Base-by-base conservation (phyloP, 2,888 invertebrate species). In the Hemicrepidius hirtus region DNA sequence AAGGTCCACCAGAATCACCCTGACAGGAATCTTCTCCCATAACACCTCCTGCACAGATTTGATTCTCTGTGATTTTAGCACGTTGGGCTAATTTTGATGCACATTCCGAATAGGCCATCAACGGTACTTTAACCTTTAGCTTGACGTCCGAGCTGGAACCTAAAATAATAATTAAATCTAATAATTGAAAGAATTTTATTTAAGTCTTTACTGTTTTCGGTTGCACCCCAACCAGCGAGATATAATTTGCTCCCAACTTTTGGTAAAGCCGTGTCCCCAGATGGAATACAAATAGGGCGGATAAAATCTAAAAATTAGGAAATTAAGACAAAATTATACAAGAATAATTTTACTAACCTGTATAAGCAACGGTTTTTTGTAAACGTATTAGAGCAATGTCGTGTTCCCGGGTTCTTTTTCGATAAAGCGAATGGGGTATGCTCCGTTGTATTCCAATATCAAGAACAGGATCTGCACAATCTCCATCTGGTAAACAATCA, bases 1-100 rank as follows among this genome's bases (percentile, higher is more conserved):
- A 85, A 0, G 95, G 94, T 3, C 94, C 94, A 0, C 95, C 95
- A 9, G 93, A 93, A 78, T 94, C 94, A 0, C 94, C 94, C 53
- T 87, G 88, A 80, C 95, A 95, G 0, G 94, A 91, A 80, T 94
- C 95, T 79, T 91, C 89, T 13, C 73, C 71, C 28, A 60, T 68
- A 71, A 80, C 76, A 5, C 84, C 85, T 24, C 85, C 85, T 37
- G 85, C 85, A 63, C 85, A 85, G 24, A 85, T 68, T 55, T 85
- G 85, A 10, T 66, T 62, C 9, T 69, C 65, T 1, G 65, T 35
- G 13, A 69, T 68, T 4, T 53, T 9, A 1, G 49, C 68, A 0
- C 55, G 13, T 1, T 21, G 0, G 12, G 50, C 40, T 20, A 73
- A 24, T 37, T 50, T 73, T 46, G 53, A 57, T 1, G 57, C 12